A percentile compares a stretch with the other conserved stretches of the same genome.
Conservation (phyloP, 2,797 vertebrate species). For the Paramormyrops hopkinsi region DNA sequence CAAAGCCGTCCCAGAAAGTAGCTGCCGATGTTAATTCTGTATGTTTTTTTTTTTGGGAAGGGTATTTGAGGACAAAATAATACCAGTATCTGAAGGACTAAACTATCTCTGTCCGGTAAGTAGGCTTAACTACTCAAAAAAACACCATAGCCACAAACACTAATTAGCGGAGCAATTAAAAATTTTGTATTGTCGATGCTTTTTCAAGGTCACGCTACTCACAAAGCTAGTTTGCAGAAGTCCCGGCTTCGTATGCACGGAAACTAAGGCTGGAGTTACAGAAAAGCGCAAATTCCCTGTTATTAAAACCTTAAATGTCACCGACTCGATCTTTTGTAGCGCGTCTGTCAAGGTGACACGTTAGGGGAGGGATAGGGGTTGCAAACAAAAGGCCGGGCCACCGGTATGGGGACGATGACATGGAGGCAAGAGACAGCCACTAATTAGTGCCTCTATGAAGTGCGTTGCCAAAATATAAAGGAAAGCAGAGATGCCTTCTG, state of each 20-base stretch:
- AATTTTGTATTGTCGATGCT: background rate
- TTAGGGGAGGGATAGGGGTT: background rate
- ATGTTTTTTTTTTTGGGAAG: background rate
- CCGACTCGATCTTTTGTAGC: background rate
- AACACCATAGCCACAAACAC: background rate
- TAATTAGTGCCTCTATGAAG: constrained; percentile 9
- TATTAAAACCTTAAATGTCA: constrained; percentile 8
- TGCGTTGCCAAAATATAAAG: constrained; percentile 5
- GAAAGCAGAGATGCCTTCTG: background rate
- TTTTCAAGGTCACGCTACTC: background rate
- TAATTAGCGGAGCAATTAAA: constrained; percentile 1
- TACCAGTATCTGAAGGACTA: background rate
- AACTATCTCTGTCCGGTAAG: background rate
- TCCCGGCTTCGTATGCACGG: background rate
- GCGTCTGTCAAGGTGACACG: background rate
- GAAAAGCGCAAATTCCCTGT: background rate
- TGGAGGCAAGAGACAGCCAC: background rate
- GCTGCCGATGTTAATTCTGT: background rate
- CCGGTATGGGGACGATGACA: background rate
- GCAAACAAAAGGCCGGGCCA: background rate
- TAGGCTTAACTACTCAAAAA: background rate
- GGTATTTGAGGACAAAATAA: background rate
- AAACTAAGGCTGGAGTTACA: background rate
- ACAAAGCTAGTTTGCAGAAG: background rate
- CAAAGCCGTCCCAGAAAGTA: background rate